Percentiles rank a stretch among this genome's conserved stretches.
These are phyloP conservation scores for Drosophila oshimai DNA, from an alignment of 1,140 invertebrate genomes.

Conservation along the genomic window DNA sequence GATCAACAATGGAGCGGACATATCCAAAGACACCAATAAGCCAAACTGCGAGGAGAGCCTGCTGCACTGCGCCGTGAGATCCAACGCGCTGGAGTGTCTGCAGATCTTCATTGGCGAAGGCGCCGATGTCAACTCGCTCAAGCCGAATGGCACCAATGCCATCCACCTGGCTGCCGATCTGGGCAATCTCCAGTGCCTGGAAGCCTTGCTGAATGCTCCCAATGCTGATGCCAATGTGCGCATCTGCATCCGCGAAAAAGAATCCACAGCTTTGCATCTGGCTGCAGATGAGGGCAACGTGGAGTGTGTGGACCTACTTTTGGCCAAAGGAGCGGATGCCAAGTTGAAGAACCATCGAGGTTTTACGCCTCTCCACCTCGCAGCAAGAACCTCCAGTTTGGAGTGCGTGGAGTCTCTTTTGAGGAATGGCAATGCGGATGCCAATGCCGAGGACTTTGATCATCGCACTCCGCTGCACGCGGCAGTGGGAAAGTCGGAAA, in stretches of 20 bases:
- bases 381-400: slow-evolving; percentile 88
- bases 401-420: slow-evolving; percentile 90
- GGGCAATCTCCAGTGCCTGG: slow-evolving; percentile 87
- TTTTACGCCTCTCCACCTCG: slow-evolving; percentile 90
- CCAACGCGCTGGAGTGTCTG: slow-evolving; percentile 89
- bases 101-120: slow-evolving; percentile 88
- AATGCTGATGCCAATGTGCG: slow-evolving; percentile 85
- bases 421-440: slow-evolving; percentile 88
- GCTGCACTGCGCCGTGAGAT: slow-evolving; percentile 89
- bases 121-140: slow-evolving; percentile 87
- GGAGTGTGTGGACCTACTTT: slow-evolving; percentile 88
- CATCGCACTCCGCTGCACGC: slow-evolving; percentile 90
- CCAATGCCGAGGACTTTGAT: slow-evolving; percentile 90
- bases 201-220: slow-evolving; percentile 87
- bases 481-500: slow-evolving; percentile 89
- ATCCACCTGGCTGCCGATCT: slow-evolving; percentile 90
- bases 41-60: slow-evolving; percentile 89
- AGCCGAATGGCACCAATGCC: slow-evolving; percentile 88
- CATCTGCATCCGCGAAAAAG: slow-evolving; percentile 87
- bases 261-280: slow-evolving; percentile 90
- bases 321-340: slow-evolving; percentile 88
- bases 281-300: slow-evolving; percentile 90
- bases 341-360: slow-evolving; percentile 88
- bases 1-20: slow-evolving; percentile 86
- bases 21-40: slow-evolving; percentile 84